Evolutionary conservation across 2,888 invertebrate genomes (phyloP), one percentile per base, ranked within the genome.

Genomic region (Brassicogethes aeneus): DNA sequence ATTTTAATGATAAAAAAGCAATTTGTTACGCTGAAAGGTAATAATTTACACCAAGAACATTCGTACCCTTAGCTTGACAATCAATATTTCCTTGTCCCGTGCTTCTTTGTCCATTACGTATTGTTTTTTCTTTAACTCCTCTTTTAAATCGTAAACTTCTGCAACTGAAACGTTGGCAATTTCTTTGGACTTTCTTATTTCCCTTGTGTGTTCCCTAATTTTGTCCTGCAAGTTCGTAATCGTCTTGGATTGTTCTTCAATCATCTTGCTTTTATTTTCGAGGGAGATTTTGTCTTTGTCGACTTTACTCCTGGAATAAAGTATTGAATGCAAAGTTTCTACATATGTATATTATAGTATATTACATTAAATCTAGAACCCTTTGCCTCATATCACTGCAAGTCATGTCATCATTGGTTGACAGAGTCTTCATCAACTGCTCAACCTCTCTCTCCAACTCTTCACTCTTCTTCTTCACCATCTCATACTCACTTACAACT

Each of bases 161-260:
- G 2, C 23, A 35, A 23, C 23, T 23, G 23, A 35, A 13, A 10
- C 36, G 3, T 8, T 32, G 15, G 15, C 39, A 15, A 42, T 17
- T 36, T 42, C 42, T 2, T 15, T 36, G 1, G 39, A 23, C 17
- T 45, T 42, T 12, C 37, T 47, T 15, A 54, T 36, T 37, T 54
- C 52, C 1, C 15, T 36, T 35, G 51, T 48, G 46, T 53, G 55
- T 15, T 49, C 49, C 37, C 52, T 53, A 5, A 55, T 48, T 41
- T 53, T 48, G 5, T 34, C 30, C 37, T 56, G 53, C 14, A 55
- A 36, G 16, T 40, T 37, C 2, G 41, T 15, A 36, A 55, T 56
- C 2, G 55, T 55, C 34, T 51, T 42, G 2, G 50, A 50, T 39
- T 58, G 55, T 41, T 56, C 56, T 29, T 55, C 43, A 15, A 58